phyloP scores from a whole-genome alignment of 2,797 vertebrate genomes.

The Tamandua tetradactyla region DNA sequence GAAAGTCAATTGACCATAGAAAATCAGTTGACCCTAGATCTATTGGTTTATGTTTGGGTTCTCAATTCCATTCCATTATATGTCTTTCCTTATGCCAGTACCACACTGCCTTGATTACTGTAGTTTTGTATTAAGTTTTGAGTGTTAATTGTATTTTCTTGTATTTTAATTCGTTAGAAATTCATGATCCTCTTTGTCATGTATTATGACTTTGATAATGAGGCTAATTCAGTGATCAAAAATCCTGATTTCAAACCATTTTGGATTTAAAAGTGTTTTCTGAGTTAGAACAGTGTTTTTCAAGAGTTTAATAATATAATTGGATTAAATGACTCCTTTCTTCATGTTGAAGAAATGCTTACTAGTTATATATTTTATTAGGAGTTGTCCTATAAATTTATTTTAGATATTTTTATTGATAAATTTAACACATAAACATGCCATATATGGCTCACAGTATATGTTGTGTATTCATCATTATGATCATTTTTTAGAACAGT shows the following conservation, averaged over 20 bases:
- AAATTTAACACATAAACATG: no score
- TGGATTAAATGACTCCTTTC: not conserved
- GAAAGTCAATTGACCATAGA: not conserved
- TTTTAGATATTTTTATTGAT: no score
- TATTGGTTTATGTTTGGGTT: constrained; percentile 30
- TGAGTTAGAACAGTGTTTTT: constrained; percentile 7
- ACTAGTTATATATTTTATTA: not conserved
- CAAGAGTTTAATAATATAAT: not conserved
- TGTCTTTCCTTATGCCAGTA: not conserved
- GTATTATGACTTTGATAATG: not conserved
- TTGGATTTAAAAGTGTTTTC: constrained; percentile 26
- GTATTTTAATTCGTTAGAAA: constrained; percentile 34
- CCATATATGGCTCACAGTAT: no score
- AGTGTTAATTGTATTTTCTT: constrained; percentile 18
- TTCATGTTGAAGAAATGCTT: not conserved
- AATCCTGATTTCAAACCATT: not conserved
- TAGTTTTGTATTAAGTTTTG: constrained; percentile 21
- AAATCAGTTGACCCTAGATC: not conserved
- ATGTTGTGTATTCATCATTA: no score
- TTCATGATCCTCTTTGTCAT: not conserved
- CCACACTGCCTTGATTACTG: not conserved
- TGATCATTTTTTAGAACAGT: no score
- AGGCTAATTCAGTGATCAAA: constrained; percentile 27
- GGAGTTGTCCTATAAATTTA: not conserved
- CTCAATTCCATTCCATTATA: not conserved